Evolutionary conservation across 2,113 vertebrate species (phyloP).

Genomic region (Rissa tridactyla): DNA sequence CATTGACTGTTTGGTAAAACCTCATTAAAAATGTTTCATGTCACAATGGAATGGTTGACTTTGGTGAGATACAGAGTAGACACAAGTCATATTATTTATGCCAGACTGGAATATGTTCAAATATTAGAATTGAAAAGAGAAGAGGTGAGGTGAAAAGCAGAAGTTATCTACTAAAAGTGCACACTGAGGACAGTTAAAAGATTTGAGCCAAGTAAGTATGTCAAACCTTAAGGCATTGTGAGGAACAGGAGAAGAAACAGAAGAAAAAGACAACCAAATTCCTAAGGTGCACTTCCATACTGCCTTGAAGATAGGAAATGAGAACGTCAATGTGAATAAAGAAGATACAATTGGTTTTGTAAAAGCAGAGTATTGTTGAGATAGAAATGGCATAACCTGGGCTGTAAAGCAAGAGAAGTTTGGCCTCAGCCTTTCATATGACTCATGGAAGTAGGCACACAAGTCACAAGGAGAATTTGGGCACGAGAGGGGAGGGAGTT

Average conservation of each 20-base stretch:
- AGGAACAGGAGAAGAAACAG: not conserved
- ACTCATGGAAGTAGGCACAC: fast-evolving
- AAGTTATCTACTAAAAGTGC: not conserved
- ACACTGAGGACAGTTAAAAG: not conserved
- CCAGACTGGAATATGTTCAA: not conserved
- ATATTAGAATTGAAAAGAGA: not conserved
- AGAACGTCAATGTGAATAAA: not conserved
- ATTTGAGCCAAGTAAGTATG: not conserved
- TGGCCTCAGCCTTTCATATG: not conserved
- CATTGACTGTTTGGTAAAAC: not conserved
- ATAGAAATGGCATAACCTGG: not conserved
- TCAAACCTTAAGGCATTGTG: not conserved
- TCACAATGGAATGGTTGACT: not conserved
- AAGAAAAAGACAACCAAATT: not conserved
- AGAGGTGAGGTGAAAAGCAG: not conserved
- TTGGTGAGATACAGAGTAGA: not conserved
- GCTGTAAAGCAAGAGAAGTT: not conserved
- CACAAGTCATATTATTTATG: not conserved
- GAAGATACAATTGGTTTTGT: not conserved
- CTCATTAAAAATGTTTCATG: not conserved
- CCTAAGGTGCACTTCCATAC: not conserved
- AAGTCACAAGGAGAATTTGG: not conserved
- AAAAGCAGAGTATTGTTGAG: not conserved
- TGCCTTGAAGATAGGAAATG: not conserved
- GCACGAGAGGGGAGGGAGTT: not conserved